These are phyloP conservation scores for Acipenser ruthenus DNA, from an alignment of 2,797 vertebrate species.

Conservation along the genomic window DNA sequence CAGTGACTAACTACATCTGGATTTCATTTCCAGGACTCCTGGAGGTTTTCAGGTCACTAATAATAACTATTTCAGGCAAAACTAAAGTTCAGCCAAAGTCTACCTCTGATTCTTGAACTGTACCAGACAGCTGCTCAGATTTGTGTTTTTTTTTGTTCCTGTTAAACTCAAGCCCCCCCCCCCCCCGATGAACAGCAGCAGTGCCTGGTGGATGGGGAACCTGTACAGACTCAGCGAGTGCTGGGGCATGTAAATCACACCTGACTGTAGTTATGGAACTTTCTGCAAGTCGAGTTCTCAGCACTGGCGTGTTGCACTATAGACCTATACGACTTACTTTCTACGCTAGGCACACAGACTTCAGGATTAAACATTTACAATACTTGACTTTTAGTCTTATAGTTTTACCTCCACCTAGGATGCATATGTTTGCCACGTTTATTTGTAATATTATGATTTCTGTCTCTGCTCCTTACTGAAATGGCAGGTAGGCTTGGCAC, in stretches of 20 bases:
- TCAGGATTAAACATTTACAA: too few relatives aligned
- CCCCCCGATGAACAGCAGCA: not conserved
- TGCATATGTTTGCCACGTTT: too few relatives aligned
- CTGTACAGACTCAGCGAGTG: conserved; percentile 2
- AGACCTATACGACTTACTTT: too few relatives aligned
- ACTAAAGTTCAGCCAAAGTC: conserved; percentile 76
- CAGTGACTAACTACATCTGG: conserved; percentile 65
- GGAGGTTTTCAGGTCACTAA: conserved; percentile 74
- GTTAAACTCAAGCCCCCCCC: conserved; percentile 2
- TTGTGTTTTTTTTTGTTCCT: not conserved
- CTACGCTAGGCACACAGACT: too few relatives aligned
- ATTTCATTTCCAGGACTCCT: conserved; percentile 75
- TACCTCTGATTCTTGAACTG: conserved; percentile 62
- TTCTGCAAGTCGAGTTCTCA: too few relatives aligned
- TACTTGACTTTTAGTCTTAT: too few relatives aligned
- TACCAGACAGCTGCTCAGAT: conserved; percentile 28
- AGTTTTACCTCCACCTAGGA: too few relatives aligned
- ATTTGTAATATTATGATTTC: not conserved
- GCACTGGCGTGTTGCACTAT: too few relatives aligned
- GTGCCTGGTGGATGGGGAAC: conserved; percentile 13
- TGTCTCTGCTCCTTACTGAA: not conserved
- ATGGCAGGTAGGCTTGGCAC: not conserved
- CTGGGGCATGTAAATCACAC: conserved; percentile 1
- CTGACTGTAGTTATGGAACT: too few relatives aligned
- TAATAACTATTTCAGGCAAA: conserved; percentile 67